Percentiles rank a stretch among this genome's conserved stretches.
phyloP scores from a whole-genome alignment of 2,888 invertebrate species.

The Ectobius pallidus region DNA sequence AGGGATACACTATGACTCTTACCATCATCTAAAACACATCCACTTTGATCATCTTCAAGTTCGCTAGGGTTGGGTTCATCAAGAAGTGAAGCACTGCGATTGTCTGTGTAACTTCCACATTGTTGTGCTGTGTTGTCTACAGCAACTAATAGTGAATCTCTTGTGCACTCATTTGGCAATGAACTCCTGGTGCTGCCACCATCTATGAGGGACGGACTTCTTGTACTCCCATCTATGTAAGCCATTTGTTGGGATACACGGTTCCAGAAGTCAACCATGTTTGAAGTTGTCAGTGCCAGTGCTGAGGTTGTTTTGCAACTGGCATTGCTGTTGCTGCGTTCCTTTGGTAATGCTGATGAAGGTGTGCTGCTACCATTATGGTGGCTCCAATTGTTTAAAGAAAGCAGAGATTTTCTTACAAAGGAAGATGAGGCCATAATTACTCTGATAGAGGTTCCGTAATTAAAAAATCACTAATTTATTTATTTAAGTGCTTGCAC shows the following conservation, averaged over 20 bases:
- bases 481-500: neutral
- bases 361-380: conserved; percentile 1
- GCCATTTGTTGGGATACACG: conserved; percentile 48
- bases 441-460: neutral
- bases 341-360: neutral
- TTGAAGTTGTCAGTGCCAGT: conserved; percentile 34
- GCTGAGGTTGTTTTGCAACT: conserved; percentile 33
- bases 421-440: conserved; percentile 31
- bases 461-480: no score
- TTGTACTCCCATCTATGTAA: conserved; percentile 49
- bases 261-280: conserved; percentile 48
- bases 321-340: conserved; percentile 37
- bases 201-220: conserved; percentile 38
- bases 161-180: neutral
- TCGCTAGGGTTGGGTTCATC: conserved; percentile 12
- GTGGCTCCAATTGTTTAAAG: conserved; percentile 32
- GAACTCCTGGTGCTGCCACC: conserved; percentile 37
- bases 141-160: neutral
- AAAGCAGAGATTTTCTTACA: conserved; percentile 34
- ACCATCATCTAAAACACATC: conserved; percentile 8
- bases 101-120: neutral
- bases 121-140: neutral
- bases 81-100: neutral
- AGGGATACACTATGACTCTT: conserved; percentile 17
- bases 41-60: neutral